A percentile compares a stretch with the other conserved stretches of the same genome.
phyloP scores from a whole-genome alignment of 2,797 vertebrate genomes.

The Chanos chanos region DNA sequence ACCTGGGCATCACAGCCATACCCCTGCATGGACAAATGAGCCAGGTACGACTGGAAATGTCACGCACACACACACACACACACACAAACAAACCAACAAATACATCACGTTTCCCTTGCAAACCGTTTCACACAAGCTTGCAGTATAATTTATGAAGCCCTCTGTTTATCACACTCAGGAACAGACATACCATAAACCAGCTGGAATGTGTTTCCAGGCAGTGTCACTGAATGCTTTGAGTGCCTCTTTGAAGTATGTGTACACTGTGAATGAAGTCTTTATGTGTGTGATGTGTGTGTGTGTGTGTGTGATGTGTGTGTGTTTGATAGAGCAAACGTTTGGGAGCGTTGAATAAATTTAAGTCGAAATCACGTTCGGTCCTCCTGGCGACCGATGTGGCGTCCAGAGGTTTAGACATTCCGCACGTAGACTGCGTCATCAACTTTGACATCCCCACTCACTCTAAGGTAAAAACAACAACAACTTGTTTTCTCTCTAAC shows the following conservation, averaged over 20 bases:
- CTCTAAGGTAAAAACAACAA: conserved; percentile 80
- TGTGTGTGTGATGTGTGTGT: neutral
- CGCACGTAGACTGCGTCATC: conserved; percentile 95
- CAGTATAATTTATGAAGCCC: no score
- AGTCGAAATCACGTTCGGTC: conserved; percentile 92
- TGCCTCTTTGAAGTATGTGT: no score
- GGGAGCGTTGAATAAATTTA: conserved; percentile 95
- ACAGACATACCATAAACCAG: no score
- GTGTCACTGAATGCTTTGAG: no score
- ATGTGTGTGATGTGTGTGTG: neutral
- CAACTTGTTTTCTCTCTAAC: neutral
- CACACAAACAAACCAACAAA: neutral
- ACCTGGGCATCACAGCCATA: conserved; percentile 96
- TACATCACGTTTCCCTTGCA: no score
- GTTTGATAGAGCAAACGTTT: conserved; percentile 86
- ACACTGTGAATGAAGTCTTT: no score
- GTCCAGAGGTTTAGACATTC: conserved; percentile 93
- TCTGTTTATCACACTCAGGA: neutral
- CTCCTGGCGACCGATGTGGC: conserved; percentile 96
- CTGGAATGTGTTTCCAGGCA: no score
- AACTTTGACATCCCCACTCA: conserved; percentile 98
- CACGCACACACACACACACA: conserved; percentile 4
- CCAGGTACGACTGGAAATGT: conserved; percentile 73
- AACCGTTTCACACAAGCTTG: no score
- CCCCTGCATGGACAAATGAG: conserved; percentile 96